Base-by-base conservation (phyloP, 2,113 vertebrate genomes). In the Chitala chitala region DNA sequence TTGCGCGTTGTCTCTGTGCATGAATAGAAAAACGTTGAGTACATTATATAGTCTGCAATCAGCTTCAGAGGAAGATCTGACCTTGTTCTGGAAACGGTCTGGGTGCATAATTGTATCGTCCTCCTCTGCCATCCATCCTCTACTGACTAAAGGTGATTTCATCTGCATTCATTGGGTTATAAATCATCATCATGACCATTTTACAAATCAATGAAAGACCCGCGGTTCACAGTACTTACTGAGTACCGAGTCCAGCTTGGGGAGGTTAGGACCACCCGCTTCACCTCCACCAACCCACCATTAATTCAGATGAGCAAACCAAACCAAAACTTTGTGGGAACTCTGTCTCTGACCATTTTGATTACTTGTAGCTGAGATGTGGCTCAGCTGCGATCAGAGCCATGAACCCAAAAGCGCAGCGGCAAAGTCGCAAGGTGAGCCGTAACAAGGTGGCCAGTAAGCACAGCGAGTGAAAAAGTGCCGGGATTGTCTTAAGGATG, bases 71-170 rank as follows among this genome's bases (percentile, higher is more conserved):
- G 44, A 74, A 77, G 76, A 65, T 79, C 55, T 83, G 81, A 87
- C 84, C 86, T 86, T 85, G 81, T 80, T 72, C 71, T 83, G 73
- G 77, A 86, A 79, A 83, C 80, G 80, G 82, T 73, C 78, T 71
- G 75, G 76, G 73, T 71, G 69, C 15, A 56, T 84, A 80, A 86
- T 84, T 83, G 77, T 75, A 53, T 74, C 75, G 76, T 71, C 50
- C 26, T 9, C 66, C 65, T 77, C 36, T 77, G 69, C 75, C 44
- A 48, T 73, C 63, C 78, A 77, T 69, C 54, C 56, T 65, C 54
- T 12, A 66, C 74, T 74, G 36, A 46, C 74, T 75, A 64, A 73
- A 66, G 63, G 76, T 66, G 72, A 82, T 79, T 84, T 82, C 77
- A 81, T 78, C 78, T 78, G 75, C 77, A 76, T 38, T 64, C 50